Evolutionary conservation across 2,797 vertebrate genomes (phyloP).

Genomic region (Coracias cyanogaster): DNA sequence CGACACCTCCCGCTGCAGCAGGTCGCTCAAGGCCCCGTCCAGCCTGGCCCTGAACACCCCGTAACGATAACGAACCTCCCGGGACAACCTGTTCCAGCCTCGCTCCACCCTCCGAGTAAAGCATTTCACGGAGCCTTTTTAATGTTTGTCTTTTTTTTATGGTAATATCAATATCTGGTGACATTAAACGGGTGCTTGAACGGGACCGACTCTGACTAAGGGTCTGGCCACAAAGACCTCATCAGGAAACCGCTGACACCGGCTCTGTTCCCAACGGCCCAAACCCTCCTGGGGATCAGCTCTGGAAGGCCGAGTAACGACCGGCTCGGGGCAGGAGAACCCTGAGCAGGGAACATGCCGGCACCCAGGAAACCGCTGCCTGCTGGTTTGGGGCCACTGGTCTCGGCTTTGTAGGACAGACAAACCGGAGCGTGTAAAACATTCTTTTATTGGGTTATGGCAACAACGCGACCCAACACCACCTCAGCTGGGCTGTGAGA

Average conservation of each 20-base stretch:
- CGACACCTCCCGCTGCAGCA: too few species aligned
- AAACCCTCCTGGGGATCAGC: not conserved
- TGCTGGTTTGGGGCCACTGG: not conserved
- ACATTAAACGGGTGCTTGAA: not conserved
- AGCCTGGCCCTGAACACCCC: too few species aligned
- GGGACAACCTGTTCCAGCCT: too few species aligned
- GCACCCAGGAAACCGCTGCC: not conserved
- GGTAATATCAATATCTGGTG: not conserved
- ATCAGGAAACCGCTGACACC: accelerated
- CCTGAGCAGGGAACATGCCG: accelerated
- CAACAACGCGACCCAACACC: not conserved
- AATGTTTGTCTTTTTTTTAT: not conserved
- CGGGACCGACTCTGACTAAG: not conserved
- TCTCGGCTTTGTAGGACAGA: not conserved
- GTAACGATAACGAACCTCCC: too few species aligned
- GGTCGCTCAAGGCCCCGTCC: too few species aligned
- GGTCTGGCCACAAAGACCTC: not conserved
- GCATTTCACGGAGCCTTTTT: not conserved
- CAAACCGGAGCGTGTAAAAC: not conserved
- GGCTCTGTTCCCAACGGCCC: not conserved
- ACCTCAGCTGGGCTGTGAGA: not conserved
- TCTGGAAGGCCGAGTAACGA: accelerated
- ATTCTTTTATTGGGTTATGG: not conserved
- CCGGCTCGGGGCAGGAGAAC: not conserved
- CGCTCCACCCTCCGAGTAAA: too few species aligned